Evolutionary conservation across 2,888 invertebrate species (phyloP), one percentile per base, ranked within the genome.

Genomic region (Leptogaster cylindrica): DNA sequence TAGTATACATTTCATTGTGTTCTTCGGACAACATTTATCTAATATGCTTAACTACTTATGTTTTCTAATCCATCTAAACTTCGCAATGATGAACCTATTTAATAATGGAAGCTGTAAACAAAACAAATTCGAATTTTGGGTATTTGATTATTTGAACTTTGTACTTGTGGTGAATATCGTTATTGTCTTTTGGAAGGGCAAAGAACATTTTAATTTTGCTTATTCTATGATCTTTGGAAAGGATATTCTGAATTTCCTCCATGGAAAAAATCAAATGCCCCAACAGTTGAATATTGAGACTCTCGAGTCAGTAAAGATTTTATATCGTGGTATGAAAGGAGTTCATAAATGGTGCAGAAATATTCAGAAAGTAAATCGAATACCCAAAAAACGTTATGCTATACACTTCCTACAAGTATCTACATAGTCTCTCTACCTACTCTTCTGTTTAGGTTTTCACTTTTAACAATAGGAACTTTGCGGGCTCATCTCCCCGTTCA

Each of bases 401-500:
- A 31, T 31, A 8, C 6, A 31, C 10, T 39, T 39, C n/a, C 39
- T 39, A 7, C 39, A 18, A 41, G 16, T 41, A 41, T 41, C 41
- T 41, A 41, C 41, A 41, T 41, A 41, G 18, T 41, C n/a, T n/a
- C n/a, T n/a, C n/a, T n/a, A 36, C 18, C 33, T 39, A 18, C 36
- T 12, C 39, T 39, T 55, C 18, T 25, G 27, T 10, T 55, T 55
- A 55, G 20, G 5, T 55, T 8, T 51, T 27, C 20, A 55, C n/a
- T 55, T 55, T 36, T 55, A 55, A 55, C 55, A 55, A 55, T 55
- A 55, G 55, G 55, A 55, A 55, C 55, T 55, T 55, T 55, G 36
- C 14, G 55, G 36, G 20, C 20, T 14, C 14, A 12, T 55, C 12
- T 36, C 31, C 55, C 36, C 55, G 14, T 20, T 23, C 36, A 20